A percentile compares a stretch with the other conserved stretches of the same genome.
These are phyloP conservation scores for Gastracanthus pulcherrimus DNA, from an alignment of 2,888 invertebrate genomes.

Conservation along the genomic window DNA sequence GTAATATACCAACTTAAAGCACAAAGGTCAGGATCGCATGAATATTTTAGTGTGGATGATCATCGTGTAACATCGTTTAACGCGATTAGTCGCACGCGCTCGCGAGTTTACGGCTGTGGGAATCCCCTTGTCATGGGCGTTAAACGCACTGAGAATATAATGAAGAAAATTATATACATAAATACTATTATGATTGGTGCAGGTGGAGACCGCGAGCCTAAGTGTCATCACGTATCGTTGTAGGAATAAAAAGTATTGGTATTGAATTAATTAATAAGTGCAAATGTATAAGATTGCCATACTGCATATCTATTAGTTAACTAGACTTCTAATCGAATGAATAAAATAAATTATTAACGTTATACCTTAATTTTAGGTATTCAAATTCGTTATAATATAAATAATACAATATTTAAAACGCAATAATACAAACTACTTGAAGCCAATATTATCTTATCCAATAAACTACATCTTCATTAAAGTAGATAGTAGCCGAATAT, in stretches of 20 bases:
- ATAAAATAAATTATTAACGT: not conserved
- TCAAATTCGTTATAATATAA: no score
- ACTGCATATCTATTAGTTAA: not conserved
- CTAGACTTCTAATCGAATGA: not conserved
- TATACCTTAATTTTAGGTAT: no score
- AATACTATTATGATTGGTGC: not conserved
- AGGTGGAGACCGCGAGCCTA: not conserved
- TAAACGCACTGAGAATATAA: constrained; percentile 17
- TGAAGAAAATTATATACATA: not conserved
- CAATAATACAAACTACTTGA: not conserved
- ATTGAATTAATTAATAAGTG: not conserved
- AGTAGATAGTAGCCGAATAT: not conserved
- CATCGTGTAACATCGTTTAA: constrained; percentile 20
- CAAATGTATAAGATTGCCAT: no score
- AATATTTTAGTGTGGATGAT: constrained; percentile 45
- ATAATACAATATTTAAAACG: no score
- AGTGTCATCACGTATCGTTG: not conserved
- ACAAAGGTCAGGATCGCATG: constrained; percentile 29
- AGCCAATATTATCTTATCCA: not conserved
- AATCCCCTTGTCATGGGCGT: not conserved
- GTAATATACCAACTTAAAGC: not conserved
- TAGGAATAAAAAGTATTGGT: not conserved
- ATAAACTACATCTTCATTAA: not conserved
- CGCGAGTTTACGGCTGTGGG: constrained; percentile 14
- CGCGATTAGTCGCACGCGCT: not conserved